phyloP scores from a whole-genome alignment of 2,888 invertebrate species.

The Sicus ferrugineus region DNA sequence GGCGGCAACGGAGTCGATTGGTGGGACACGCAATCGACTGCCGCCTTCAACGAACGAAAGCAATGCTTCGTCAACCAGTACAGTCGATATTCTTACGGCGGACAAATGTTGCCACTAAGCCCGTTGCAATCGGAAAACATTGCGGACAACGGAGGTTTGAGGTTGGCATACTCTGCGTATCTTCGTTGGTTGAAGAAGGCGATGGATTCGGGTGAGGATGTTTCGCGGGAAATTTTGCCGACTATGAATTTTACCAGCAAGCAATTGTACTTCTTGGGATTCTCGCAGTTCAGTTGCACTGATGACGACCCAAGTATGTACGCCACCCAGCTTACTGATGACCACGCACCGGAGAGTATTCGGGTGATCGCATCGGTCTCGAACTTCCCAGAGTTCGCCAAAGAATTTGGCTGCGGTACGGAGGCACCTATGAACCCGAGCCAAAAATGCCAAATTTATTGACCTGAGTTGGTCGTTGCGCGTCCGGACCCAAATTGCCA shows the following conservation, averaged over 20 bases:
- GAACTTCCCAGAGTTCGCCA: constrained; percentile 55
- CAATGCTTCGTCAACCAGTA: constrained; percentile 56
- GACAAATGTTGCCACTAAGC: constrained; percentile 46
- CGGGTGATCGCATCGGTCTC: constrained; percentile 56
- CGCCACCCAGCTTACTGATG: constrained; percentile 44
- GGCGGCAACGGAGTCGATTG: constrained; percentile 51
- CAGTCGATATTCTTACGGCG: constrained; percentile 48
- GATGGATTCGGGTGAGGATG: constrained; percentile 15
- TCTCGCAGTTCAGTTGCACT: constrained; percentile 58
- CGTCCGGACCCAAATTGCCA: no score
- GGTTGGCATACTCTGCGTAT: constrained; percentile 57
- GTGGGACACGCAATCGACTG: constrained; percentile 54
- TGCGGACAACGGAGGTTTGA: constrained; percentile 60
- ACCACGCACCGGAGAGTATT: constrained; percentile 51
- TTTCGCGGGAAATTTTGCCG: constrained; percentile 50
- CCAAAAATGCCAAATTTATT: background rate
- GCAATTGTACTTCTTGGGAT: constrained; percentile 60
- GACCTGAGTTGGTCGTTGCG: no score
- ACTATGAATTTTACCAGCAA: constrained; percentile 51
- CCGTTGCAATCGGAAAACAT: constrained; percentile 55
- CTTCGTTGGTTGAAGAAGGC: constrained; percentile 49
- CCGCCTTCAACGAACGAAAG: constrained; percentile 46
- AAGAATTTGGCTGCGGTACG: constrained; percentile 52
- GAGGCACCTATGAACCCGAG: constrained; percentile 56
- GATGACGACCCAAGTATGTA: constrained; percentile 44